These are phyloP conservation scores for Zosterops hypoxanthus DNA, from an alignment of 2,113 vertebrate species.

Conservation along the genomic window DNA sequence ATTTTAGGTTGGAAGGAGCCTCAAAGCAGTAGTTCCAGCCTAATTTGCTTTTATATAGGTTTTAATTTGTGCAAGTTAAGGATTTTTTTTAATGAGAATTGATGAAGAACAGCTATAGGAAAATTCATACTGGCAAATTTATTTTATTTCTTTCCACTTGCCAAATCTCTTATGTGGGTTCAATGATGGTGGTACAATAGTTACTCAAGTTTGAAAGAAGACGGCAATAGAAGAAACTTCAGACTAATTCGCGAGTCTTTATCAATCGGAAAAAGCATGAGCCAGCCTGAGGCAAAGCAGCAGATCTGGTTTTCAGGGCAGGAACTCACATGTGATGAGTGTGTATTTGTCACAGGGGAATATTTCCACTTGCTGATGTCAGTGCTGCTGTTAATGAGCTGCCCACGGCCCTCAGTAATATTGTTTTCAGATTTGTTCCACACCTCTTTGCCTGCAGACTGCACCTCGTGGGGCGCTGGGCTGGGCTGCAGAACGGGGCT, in stretches of 20 bases:
- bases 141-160: constrained; percentile 35
- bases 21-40: not conserved
- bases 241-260: not conserved
- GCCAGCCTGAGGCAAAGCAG: not conserved
- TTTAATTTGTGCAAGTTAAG: not conserved
- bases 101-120: not conserved
- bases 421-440: constrained; percentile 5
- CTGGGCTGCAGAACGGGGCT: not conserved
- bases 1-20: not conserved
- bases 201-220: not conserved
- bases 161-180: not conserved
- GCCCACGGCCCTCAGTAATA: not conserved
- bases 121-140: not conserved
- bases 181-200: not conserved
- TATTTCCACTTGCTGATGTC: constrained; percentile 27
- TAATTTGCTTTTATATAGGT: not conserved
- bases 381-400: not conserved
- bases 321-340: not conserved
- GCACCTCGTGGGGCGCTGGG: not conserved
- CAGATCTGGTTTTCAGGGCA: not conserved
- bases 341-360: not conserved
- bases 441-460: not conserved
- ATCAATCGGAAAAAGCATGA: constrained; percentile 13
- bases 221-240: not conserved
- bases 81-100: not conserved